Base-by-base conservation (phyloP, 30 jellyfish, hydroid and myxozoan species). In the Aurelia sp. region DNA sequence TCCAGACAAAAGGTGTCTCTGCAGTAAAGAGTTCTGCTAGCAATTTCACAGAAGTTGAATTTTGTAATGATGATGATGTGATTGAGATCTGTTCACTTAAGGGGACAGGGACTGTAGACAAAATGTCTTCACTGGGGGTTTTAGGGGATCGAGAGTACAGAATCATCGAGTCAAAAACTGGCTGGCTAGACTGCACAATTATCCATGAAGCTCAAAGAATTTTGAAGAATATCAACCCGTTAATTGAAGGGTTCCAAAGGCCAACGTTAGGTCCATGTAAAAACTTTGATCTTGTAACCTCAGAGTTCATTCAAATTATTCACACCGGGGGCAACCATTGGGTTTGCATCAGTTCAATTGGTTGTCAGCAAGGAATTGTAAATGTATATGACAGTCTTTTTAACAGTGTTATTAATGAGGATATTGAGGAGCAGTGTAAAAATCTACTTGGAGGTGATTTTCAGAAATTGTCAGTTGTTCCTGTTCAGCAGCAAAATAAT, bases 291-390 rank as follows among this genome's bases (percentile, higher is more conserved):
- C 20, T 13, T 30, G 69, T 69, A 24, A 24, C 62, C 64, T 30
- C 66, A 69, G 81, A 69, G 16, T 69, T 69, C 35, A 69, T 69
- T 24, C 81, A 24, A 69, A 69, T 69, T 24, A 12, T 35, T 24
- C 67, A 69, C 20, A 69, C 81, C 31, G 81, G 81, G 31, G 74
- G 74, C 74, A 63, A 24, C 74, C 74, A 63, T 63, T 63, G 74
- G 74, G 74, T 63, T 16, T 9, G 74, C 74, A 63, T 63, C 74
- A 63, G 74, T 63, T 63, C 74, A 63, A 63, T 63, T 63, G 74
- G 74, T 8, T 63, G 74, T 19, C 74, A 63, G 19, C 12, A 63
- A 63, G 74, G 74, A 63, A 9, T 63, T 63, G 74, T 52, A 52
- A 52, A 52, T 52, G 63, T 52, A 52, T 52, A 52, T 52, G 63